Percentiles rank a stretch among this genome's conserved stretches.
Evolutionary conservation across 2,113 vertebrate species (phyloP).

Genomic region (Hepsetus odoe): DNA sequence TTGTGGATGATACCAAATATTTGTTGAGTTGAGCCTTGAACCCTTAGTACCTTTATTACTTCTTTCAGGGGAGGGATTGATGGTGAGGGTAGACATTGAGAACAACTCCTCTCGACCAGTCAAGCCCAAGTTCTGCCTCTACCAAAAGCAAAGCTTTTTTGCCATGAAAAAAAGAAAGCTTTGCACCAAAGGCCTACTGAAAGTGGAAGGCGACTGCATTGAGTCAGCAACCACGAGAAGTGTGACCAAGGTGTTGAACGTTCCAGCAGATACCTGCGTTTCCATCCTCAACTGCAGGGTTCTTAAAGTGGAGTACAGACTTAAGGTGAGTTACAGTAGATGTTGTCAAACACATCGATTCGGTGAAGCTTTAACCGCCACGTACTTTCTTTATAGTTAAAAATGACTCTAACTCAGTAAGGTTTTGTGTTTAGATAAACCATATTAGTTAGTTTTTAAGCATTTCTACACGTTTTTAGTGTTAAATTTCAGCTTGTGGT

Average conservation of each 20-base stretch:
- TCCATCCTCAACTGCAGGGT: constrained; percentile 66
- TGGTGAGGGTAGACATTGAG: constrained; percentile 59
- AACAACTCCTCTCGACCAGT: constrained; percentile 70
- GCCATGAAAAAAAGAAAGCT: constrained; percentile 51
- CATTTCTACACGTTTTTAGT: no score
- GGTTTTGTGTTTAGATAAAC: no score
- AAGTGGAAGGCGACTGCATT: constrained; percentile 69
- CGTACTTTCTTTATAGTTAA: no score
- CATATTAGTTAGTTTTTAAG: no score
- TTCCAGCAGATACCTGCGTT: constrained; percentile 55
- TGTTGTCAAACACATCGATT: no score
- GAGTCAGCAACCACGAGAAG: constrained; percentile 48
- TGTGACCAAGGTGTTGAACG: constrained; percentile 54
- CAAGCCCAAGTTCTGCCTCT: constrained; percentile 70
- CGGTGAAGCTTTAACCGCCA: no score
- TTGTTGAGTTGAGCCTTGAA: no score
- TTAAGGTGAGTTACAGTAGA: constrained; percentile 56
- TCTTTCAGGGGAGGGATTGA: constrained; percentile 65
- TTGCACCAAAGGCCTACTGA: constrained; percentile 57
- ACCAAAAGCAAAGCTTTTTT: constrained; percentile 72
- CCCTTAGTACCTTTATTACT: not conserved
- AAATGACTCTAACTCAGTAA: no score
- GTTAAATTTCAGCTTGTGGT: no score
- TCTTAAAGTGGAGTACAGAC: constrained; percentile 70
- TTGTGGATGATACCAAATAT: no score